A percentile compares a stretch with the other conserved stretches of the same genome.
Conservation (phyloP, 35 echinoderm and acorn worm species). For the Heliocidaris erythrogramma region DNA sequence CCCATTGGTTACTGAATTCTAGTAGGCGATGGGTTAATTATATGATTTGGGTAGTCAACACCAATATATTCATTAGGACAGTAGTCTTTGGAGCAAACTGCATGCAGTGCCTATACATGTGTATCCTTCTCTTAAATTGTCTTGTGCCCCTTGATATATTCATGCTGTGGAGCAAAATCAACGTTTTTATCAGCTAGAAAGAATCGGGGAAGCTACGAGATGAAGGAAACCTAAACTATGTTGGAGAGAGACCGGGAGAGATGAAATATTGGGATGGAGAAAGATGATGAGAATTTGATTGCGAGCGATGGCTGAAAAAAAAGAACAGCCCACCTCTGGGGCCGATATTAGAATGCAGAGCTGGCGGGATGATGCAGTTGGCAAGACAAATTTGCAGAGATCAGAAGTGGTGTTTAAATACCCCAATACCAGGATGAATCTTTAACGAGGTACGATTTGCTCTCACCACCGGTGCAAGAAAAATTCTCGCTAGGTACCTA, state of each 20-base stretch:
- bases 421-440: background rate
- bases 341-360: background rate
- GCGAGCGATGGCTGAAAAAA: background rate
- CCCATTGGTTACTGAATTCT: too few species aligned
- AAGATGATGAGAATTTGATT: background rate
- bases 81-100: too few species aligned
- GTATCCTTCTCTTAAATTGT: background rate
- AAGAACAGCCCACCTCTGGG: background rate
- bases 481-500: background rate
- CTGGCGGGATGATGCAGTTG: background rate
- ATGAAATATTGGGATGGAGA: background rate
- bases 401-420: slow-evolving; percentile 4
- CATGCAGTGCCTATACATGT: background rate
- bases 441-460: background rate
- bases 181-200: background rate
- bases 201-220: background rate
- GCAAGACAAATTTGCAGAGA: background rate
- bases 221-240: background rate
- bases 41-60: too few species aligned
- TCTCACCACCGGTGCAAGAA: background rate
- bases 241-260: background rate
- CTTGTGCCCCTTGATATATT: background rate
- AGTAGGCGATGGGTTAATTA: too few species aligned
- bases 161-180: background rate
- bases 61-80: too few species aligned